Evolutionary conservation across 2,113 vertebrate species (phyloP).

Genomic region (Danionella cerebrum): DNA sequence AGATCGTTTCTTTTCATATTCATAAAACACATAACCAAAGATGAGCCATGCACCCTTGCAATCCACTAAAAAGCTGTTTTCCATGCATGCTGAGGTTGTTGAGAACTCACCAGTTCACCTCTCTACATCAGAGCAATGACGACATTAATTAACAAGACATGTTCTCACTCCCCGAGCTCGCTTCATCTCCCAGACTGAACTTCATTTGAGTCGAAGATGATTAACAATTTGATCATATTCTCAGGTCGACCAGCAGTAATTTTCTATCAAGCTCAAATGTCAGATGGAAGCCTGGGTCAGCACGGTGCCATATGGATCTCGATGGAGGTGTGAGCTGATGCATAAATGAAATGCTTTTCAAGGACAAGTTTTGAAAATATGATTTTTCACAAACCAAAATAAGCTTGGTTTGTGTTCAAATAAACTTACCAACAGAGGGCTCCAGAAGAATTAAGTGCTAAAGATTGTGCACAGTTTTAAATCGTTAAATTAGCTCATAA

Average conservation of each 20-base stretch:
- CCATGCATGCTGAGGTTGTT: no score
- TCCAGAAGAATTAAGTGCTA: slow-evolving; percentile 16
- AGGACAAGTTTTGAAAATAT: neutral
- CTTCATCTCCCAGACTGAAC: slow-evolving; percentile 25
- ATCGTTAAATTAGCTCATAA: slow-evolving; percentile 53
- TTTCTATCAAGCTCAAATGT: slow-evolving; percentile 60
- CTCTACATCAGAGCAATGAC: slow-evolving; percentile 8
- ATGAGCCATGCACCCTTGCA: no score
- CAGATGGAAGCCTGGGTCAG: slow-evolving; percentile 40
- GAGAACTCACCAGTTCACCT: no score
- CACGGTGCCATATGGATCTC: slow-evolving; percentile 5
- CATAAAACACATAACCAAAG: no score
- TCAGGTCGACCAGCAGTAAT: slow-evolving; percentile 26
- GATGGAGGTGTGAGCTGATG: neutral
- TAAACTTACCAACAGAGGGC: neutral
- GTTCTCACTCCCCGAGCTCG: slow-evolving; percentile 52
- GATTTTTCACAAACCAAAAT: no score
- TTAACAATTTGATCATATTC: slow-evolving; percentile 60
- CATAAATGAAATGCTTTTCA: slow-evolving; percentile 17
- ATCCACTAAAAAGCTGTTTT: no score
- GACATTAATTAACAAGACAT: slow-evolving; percentile 59
- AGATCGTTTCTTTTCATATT: no score
- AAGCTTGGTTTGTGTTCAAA: neutral
- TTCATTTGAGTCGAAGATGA: slow-evolving; percentile 42
- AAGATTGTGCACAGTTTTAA: slow-evolving; percentile 44